A percentile compares a stretch with the other conserved stretches of the same genome.
Conservation (phyloP, 2,797 vertebrate species). For the Gymnothorax reevesii region DNA sequence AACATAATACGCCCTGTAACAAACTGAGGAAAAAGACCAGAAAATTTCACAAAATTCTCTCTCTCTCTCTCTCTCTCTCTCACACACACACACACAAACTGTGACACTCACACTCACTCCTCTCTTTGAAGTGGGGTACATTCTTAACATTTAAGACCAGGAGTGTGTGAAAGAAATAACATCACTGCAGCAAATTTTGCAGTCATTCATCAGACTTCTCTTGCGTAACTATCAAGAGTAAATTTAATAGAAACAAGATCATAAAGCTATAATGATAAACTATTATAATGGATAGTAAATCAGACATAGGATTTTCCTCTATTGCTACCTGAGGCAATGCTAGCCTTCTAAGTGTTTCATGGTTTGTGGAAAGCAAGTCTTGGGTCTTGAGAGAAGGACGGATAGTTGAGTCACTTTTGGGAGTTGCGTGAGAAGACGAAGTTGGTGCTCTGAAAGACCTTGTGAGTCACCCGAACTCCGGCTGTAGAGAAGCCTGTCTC, state of each 20-base stretch:
- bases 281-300: constrained; percentile 7
- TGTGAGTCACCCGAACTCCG: constrained; percentile 11
- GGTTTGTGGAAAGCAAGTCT: not conserved
- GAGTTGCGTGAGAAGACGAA: constrained; percentile 3
- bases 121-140: not conserved
- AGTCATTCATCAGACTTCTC: constrained; percentile 4
- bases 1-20: constrained; percentile 19
- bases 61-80: not conserved
- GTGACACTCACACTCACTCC: not conserved
- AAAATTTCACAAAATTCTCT: constrained; percentile 11
- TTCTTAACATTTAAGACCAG: constrained; percentile 21
- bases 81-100: too few relatives aligned
- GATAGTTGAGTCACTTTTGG: not conserved
- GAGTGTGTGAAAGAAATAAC: constrained; percentile 19
- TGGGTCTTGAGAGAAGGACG: too few relatives aligned
- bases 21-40: not conserved
- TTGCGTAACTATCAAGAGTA: constrained; percentile 15
- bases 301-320: not conserved
- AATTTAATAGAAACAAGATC: not conserved
- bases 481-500: not conserved
- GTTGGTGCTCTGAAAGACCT: too few relatives aligned
- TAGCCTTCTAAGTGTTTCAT: not conserved
- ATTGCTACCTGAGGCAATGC: not conserved
- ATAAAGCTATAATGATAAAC: constrained; percentile 19
- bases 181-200: constrained; percentile 8